Evolutionary conservation across 2,888 invertebrate species (phyloP).

Genomic region (Polyommatus iphigenia): DNA sequence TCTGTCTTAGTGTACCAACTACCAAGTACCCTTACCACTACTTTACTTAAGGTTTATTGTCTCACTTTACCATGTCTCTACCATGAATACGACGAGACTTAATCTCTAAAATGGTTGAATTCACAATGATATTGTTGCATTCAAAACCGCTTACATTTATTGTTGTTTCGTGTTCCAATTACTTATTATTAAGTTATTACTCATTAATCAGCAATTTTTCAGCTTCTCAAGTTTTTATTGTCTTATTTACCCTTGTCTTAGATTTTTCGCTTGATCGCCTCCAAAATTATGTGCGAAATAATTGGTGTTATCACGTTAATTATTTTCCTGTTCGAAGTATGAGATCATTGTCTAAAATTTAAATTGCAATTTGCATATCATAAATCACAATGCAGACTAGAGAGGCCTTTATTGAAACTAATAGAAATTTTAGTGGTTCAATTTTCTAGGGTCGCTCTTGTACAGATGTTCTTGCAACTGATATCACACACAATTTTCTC

Average conservation of each 20-base stretch:
- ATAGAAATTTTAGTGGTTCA: background rate
- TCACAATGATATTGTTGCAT: background rate
- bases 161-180: slow-evolving; percentile 4
- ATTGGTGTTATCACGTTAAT: background rate
- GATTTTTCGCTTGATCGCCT: slow-evolving; percentile 16
- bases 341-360: slow-evolving; percentile 8
- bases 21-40: too few species aligned
- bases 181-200: background rate
- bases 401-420: background rate
- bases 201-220: background rate
- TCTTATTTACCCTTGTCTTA: slow-evolving; percentile 20
- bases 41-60: too few species aligned
- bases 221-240: background rate
- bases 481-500: background rate
- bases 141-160: background rate
- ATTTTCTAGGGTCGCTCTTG: background rate
- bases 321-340: slow-evolving; percentile 7
- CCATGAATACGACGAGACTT: too few species aligned
- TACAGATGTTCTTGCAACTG: background rate
- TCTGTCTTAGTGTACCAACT: too few species aligned
- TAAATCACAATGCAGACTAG: background rate
- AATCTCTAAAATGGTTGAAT: too few species aligned
- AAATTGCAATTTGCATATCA: background rate
- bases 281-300: background rate
- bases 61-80: too few species aligned